These are phyloP conservation scores for Mastacembelus armatus DNA, from an alignment of 2,797 vertebrate species.

Conservation along the genomic window DNA sequence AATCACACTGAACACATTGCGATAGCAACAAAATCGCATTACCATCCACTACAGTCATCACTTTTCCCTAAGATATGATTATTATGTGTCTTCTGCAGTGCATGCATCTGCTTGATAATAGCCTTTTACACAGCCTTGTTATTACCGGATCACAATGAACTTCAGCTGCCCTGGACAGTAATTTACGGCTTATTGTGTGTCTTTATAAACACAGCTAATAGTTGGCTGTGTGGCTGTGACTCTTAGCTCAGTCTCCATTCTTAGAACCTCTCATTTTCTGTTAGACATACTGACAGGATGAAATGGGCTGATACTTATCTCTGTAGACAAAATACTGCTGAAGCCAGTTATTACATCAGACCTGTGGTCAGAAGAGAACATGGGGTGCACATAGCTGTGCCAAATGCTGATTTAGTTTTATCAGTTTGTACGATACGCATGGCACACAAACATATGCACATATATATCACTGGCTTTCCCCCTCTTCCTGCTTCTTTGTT, in stretches of 20 bases:
- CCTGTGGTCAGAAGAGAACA: slow-evolving; percentile 35
- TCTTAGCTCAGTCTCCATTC: slow-evolving; percentile 36
- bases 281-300: slow-evolving; percentile 22
- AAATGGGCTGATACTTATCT: slow-evolving; percentile 62
- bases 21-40: slow-evolving; percentile 16
- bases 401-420: slow-evolving; percentile 45
- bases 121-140: slow-evolving; percentile 56
- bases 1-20: slow-evolving; percentile 26
- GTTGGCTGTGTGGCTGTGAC: slow-evolving; percentile 35
- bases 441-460: neutral
- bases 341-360: slow-evolving; percentile 67
- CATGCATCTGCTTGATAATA: slow-evolving; percentile 59
- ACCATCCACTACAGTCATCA: slow-evolving; percentile 37
- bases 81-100: slow-evolving; percentile 33
- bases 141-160: slow-evolving; percentile 69
- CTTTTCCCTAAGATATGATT: slow-evolving; percentile 52
- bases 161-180: slow-evolving; percentile 45
- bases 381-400: slow-evolving; percentile 33
- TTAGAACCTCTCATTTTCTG: slow-evolving; percentile 52
- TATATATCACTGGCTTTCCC: slow-evolving; percentile 11
- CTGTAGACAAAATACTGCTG: slow-evolving; percentile 64
- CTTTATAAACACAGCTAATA: slow-evolving; percentile 56
- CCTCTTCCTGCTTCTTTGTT: slow-evolving; percentile 64
- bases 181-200: slow-evolving; percentile 66
- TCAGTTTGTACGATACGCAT: slow-evolving; percentile 24